Conservation (phyloP, 2,888 invertebrate genomes). For the Teleogryllus oceanicus region DNA sequence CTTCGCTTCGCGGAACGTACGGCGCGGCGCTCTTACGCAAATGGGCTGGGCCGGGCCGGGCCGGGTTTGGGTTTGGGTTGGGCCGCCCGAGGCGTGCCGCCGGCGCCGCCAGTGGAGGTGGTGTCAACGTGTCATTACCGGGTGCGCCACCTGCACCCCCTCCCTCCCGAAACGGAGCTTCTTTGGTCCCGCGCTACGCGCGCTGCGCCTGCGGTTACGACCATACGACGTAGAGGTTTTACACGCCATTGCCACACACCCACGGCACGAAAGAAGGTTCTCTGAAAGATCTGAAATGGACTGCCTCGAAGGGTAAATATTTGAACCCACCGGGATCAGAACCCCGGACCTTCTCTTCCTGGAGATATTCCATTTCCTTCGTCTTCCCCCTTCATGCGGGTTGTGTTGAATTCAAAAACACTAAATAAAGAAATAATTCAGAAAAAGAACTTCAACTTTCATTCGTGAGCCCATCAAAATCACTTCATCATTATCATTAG, state of each 20-base stretch:
- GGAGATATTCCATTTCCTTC: too few species aligned
- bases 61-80: background rate
- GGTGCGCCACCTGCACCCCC: background rate
- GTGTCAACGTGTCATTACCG: constrained; percentile 18
- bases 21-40: background rate
- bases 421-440: too few species aligned
- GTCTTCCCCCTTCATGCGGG: too few species aligned
- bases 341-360: too few species aligned
- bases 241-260: background rate
- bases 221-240: background rate
- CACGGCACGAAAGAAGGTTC: too few species aligned
- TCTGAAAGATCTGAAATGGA: too few species aligned
- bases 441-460: too few species aligned
- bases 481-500: too few species aligned
- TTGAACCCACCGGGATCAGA: too few species aligned
- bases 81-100: background rate
- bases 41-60: background rate
- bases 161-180: background rate
- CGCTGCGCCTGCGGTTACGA: background rate
- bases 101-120: background rate
- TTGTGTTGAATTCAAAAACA: too few species aligned
- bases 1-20: background rate
- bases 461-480: too few species aligned
- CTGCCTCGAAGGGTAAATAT: too few species aligned
- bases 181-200: background rate